Conservation (phyloP, 2,797 vertebrate genomes). For the Prionace glauca region DNA sequence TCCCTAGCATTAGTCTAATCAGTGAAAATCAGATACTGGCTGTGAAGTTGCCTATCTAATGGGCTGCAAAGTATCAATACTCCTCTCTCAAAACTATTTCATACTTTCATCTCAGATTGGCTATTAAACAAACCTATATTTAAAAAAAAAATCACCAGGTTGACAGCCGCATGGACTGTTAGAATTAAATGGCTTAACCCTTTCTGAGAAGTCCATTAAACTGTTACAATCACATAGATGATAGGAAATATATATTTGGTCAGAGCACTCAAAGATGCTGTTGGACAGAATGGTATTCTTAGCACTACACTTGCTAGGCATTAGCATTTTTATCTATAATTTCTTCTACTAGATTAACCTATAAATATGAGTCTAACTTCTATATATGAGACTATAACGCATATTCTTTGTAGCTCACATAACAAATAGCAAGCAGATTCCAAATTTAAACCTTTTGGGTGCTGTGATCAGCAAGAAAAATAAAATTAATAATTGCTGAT, state of each 20-base stretch:
- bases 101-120: neutral
- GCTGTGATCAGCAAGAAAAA: neutral
- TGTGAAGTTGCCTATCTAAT: neutral
- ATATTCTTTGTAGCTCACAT: neutral
- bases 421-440: neutral
- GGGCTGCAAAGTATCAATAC: neutral
- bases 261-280: neutral
- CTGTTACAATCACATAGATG: constrained; percentile 14
- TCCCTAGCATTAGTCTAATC: neutral
- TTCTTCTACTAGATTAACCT: neutral
- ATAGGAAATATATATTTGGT: neutral
- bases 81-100: neutral
- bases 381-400: neutral
- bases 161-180: constrained; percentile 1
- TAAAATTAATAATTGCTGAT: neutral
- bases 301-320: neutral
- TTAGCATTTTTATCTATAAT: constrained; percentile 16
- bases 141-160: neutral
- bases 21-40: neutral
- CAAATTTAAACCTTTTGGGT: neutral
- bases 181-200: constrained; percentile 10
- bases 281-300: neutral
- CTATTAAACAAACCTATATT: neutral
- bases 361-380: neutral
- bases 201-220: neutral